Base-by-base conservation (phyloP, 2,113 vertebrate genomes). In the Proteles cristata region DNA sequence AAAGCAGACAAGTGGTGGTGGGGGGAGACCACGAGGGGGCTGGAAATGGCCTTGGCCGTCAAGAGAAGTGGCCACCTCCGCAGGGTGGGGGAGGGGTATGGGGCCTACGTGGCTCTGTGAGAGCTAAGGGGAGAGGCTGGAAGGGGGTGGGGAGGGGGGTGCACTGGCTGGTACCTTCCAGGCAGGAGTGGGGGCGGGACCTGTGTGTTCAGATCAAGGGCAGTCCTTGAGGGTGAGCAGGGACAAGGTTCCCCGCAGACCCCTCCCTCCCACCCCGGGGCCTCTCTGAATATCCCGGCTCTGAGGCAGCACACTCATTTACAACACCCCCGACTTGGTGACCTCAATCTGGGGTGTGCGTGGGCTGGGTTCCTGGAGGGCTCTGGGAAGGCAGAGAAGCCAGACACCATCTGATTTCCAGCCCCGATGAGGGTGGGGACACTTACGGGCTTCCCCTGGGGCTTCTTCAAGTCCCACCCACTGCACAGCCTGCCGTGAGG, bases 311-410 rank as follows among this genome's bases (percentile, higher is more conserved):
- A 2, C 25, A 9, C 33, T 39, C 26, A 16, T 63, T 71, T 9
- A 43, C 19, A 2, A 26, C 48, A n/a, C 48, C 35, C 23, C 53
- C 16, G 4, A 31, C 19, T 0, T 3, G 23, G 21, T 95, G 93
- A 96, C 80, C 74, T 21, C 53, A 31, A 0, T 55, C 53, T 84
- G n/a, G 7, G 43, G 26, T 1, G 50, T 55, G 73, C 0, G 28
- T 88, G 93, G 91, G 91, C 88, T 53, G 66, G 58, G 71, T 88
- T 88, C 95, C 80, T 39, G 69, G 90, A 88, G 69, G 45, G 69
- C 74, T 28, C 85, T 81, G 69, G 93, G 88, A 61, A 68, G 81
- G 7, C 63, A 48, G 63, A 82, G 58, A 35, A 55, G 50, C 26
- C 69, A 79, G 63, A 48, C n/a, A 14, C 8, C n/a, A 68, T 74